A percentile compares a stretch with the other conserved stretches of the same genome.
These are phyloP conservation scores for Microvelia longipes DNA, from an alignment of 1,140 invertebrate genomes.

Conservation along the genomic window DNA sequence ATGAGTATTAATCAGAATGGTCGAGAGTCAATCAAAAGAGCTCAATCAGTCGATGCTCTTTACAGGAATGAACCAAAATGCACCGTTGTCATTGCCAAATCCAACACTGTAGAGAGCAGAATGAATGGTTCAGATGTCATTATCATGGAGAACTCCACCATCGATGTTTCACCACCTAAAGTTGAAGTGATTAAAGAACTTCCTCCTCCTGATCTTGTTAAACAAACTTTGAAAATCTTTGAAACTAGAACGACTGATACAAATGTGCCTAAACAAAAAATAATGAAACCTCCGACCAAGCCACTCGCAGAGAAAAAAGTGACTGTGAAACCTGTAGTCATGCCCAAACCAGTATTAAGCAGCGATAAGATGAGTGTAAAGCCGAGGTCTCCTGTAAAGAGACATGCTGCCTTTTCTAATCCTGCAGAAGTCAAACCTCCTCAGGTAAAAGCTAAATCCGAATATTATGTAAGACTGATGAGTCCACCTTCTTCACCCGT, in stretches of 20 bases:
- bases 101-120: conserved; percentile 40
- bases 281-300: background rate
- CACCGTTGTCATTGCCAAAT: background rate
- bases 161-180: conserved; percentile 2
- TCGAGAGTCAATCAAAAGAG: conserved; percentile 56
- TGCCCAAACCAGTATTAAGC: conserved; percentile 19
- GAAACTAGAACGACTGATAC: conserved; percentile 31
- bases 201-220: conserved; percentile 69
- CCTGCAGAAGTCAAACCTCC: background rate
- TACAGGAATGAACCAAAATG: conserved; percentile 39
- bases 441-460: background rate
- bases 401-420: conserved; percentile 2
- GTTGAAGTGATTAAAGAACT: conserved; percentile 43
- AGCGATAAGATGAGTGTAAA: conserved; percentile 10
- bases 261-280: conserved; percentile 2
- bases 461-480: background rate
- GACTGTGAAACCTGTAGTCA: conserved; percentile 16
- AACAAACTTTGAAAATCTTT: conserved; percentile 66
- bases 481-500: background rate
- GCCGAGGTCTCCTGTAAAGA: conserved; percentile 5
- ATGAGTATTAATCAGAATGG: conserved; percentile 11
- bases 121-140: conserved; percentile 38
- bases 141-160: conserved; percentile 29
- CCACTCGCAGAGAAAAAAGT: background rate
- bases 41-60: conserved; percentile 65